Base-by-base conservation (phyloP, 2,113 vertebrate genomes). In the Macroglossus sobrinus region DNA sequence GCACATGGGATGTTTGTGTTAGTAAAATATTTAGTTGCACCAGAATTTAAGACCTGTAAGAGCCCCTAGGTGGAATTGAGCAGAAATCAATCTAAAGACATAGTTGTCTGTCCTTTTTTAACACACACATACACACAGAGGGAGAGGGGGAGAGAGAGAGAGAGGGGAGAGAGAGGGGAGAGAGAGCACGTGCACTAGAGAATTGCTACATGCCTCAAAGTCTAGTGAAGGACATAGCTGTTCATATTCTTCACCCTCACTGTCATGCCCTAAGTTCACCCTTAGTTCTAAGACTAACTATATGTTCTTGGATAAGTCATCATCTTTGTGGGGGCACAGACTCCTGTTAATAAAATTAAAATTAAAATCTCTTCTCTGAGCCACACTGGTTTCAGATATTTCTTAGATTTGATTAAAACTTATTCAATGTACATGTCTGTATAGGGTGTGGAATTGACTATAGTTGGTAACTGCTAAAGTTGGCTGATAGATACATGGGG, bases 61-160 rank as follows among this genome's bases (percentile, higher is more conserved):
- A 16, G 0, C 45, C 50, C 61, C 53, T 9, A n/a, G 63, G 35
- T 13, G 63, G 64, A 84, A 61, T 2, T 33, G 16, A 95, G 12
- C 53, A 95, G 43, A 95, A 91, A 85, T 61, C 68, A 57, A 78
- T 87, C 53, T 92, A 30, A 95, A 72, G 22, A 55, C 45, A 30
- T n/a, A 92, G 13, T 53, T 72, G 63, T 12, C 40, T 68, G 61
- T 14, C 43, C 22, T 69, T 7, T 81, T 72, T n/a, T 50, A 89
- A 64, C 47, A 24, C n/a, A 40, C 43, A 43, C 59, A 68, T 3
- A 38, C 2, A 47, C 22, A 12, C 35, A 4, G 14, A 3, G 47
- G 14, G 47, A 13, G 3, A 2, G 47, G 3, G 47, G 13, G 47
- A 3, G 12, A 47, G 47, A 47, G 47, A 47, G 47, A 47, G 47